Conservation (phyloP, 1,140 invertebrate genomes). For the Listronotus bonariensis region DNA sequence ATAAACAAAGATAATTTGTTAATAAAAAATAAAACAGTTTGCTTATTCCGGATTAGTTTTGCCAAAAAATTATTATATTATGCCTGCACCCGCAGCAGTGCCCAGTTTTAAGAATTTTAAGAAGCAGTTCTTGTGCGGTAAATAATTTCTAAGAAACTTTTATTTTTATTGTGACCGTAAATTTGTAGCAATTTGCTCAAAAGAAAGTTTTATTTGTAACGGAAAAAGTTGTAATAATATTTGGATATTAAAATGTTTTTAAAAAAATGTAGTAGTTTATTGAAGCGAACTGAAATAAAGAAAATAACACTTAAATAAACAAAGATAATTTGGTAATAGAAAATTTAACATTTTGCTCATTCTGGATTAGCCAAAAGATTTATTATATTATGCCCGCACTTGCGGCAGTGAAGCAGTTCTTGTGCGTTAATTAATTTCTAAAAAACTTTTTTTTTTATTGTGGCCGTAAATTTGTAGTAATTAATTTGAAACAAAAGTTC, state of each 20-base stretch:
- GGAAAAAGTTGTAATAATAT: too few relatives aligned
- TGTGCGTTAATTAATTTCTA: conserved; percentile 22
- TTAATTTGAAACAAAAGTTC: background rate
- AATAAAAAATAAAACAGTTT: too few relatives aligned
- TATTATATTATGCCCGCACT: conserved; percentile 32
- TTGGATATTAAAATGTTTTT: too few relatives aligned
- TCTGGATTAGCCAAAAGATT: conserved; percentile 33
- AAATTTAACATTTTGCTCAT: conserved; percentile 37
- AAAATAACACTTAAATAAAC: too few relatives aligned
- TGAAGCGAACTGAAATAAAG: too few relatives aligned
- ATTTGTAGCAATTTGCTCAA: conserved; percentile 14
- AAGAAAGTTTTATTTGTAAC: background rate
- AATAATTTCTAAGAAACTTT: conserved; percentile 21
- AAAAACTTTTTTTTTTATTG: conserved; percentile 19
- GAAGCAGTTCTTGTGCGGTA: conserved; percentile 15
- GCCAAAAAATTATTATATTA: conserved; percentile 34
- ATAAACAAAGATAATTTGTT: too few relatives aligned
- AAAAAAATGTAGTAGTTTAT: too few relatives aligned
- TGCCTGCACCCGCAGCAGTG: conserved; percentile 28
- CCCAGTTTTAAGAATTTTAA: conserved; percentile 16
- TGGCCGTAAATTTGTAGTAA: conserved; percentile 16
- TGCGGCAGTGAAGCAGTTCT: conserved; percentile 27
- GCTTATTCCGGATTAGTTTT: conserved; percentile 35
- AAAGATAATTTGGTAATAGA: too few relatives aligned
- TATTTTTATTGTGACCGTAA: conserved; percentile 21